Percentiles rank a stretch among this genome's conserved stretches.
Conservation (phyloP, 2,113 vertebrate species). For the Chloropsis hardwickii region DNA sequence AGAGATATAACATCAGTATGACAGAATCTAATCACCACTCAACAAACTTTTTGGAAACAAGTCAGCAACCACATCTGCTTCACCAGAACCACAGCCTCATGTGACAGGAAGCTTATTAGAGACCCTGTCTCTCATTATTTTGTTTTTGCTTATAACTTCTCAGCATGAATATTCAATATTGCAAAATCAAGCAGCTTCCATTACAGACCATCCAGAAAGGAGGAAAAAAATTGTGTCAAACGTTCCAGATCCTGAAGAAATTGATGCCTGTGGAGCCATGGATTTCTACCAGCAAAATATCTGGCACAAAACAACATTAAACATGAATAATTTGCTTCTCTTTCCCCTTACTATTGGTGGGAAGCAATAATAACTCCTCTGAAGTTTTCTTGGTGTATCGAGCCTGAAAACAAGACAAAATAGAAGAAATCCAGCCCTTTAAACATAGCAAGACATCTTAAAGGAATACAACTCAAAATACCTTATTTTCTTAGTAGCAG, state of each 20-base stretch:
- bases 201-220: not conserved
- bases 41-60: conserved; percentile 34
- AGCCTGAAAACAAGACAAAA: not conserved
- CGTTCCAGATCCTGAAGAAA: conserved; percentile 41
- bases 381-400: not conserved
- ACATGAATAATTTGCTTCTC: conserved; percentile 9
- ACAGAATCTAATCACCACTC: conserved; percentile 44
- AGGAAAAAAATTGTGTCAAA: conserved; percentile 37
- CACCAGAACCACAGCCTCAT: conserved; percentile 4
- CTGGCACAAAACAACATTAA: conserved; percentile 13
- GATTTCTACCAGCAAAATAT: conserved; percentile 54
- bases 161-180: conserved; percentile 27
- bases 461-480: not conserved
- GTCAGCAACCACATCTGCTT: conserved; percentile 49
- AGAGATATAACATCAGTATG: conserved; percentile 10
- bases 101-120: conserved; percentile 49
- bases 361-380: not conserved
- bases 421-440: not conserved
- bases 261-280: conserved; percentile 49
- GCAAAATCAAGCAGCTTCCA: conserved; percentile 36
- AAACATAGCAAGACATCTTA: not conserved
- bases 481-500: not conserved
- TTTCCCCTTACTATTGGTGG: not conserved
- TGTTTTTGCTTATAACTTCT: conserved; percentile 34
- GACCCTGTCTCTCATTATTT: conserved; percentile 32